Evolutionary conservation across 2,113 vertebrate species (phyloP).

Genomic region (Colistium nudipinnis): DNA sequence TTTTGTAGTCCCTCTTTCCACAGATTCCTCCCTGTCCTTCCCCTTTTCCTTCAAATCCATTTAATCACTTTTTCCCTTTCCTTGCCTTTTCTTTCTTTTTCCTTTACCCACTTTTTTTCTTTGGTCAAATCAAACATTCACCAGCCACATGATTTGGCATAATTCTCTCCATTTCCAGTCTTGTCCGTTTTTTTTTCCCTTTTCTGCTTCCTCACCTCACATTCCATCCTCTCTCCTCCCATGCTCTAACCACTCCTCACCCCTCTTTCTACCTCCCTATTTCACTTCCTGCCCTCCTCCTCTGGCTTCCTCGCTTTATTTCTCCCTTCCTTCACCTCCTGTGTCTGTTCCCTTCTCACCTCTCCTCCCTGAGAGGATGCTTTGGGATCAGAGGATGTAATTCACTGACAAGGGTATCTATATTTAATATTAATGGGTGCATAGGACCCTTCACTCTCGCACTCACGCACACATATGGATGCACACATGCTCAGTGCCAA

Average conservation of each 20-base stretch:
- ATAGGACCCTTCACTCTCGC: constrained; percentile 81
- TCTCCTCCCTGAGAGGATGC: constrained; percentile 81
- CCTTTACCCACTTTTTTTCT: neutral
- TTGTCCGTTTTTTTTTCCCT: neutral
- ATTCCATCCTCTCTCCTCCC: constrained; percentile 42
- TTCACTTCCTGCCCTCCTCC: constrained; percentile 42
- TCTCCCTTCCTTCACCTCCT: constrained; percentile 67
- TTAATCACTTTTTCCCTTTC: constrained; percentile 1
- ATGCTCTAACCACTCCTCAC: neutral
- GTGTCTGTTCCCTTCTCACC: constrained; percentile 66
- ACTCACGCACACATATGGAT: constrained; percentile 59
- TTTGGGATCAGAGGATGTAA: constrained; percentile 90
- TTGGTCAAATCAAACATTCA: constrained; percentile 33
- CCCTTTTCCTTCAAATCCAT: neutral
- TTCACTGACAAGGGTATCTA: constrained; percentile 98
- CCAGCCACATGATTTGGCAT: constrained; percentile 20
- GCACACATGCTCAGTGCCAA: constrained; percentile 85
- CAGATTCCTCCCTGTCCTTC: constrained; percentile 50
- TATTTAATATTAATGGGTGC: constrained; percentile 98
- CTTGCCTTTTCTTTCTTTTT: constrained; percentile 6
- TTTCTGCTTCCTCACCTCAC: constrained; percentile 1
- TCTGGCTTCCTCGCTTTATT: constrained; percentile 46
- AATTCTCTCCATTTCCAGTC: neutral
- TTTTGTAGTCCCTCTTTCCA: constrained; percentile 68
- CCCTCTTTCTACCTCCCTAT: constrained; percentile 11